Base-by-base conservation (phyloP, 2,797 vertebrate genomes). In the Toxotes lorentzi region DNA sequence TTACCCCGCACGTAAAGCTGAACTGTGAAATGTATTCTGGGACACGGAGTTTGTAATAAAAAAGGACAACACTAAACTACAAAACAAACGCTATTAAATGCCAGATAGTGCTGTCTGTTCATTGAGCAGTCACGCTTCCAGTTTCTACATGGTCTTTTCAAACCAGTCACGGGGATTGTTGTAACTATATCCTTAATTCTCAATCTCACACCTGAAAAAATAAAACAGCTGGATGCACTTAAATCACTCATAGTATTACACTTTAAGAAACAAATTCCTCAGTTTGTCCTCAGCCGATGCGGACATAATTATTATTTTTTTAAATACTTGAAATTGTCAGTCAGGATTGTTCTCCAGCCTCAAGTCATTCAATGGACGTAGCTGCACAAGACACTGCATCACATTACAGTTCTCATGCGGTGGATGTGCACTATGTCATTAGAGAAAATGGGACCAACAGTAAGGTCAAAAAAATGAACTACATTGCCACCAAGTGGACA, bases 401-500 rank as follows among this genome's bases (percentile, higher is more conserved):
- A 71, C 35, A 58, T 68, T 56, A 32, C 45, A 38, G 8, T n/a
- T 19, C 10, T 65, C 56, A 62, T 76, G 73, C 7, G n/a, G 78
- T 59, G 24, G 63, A 65, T 61, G 47, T 83, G 73, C 68, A 80
- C 59, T 56, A 41, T 70, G 50, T 57, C 77, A 79, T 63, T 57
- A 62, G 60, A 84, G 45, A 76, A 71, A 79, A 81, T 67, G 63
- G 61, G 70, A 62, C 76, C 73, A 75, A 1, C 6, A 70, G 1
- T 76, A 88, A 90, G 89, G 89, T 91, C 88, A 90, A 54, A 34
- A 41, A 48, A 47, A 50, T 23, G 56, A 71, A 23, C 62, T 40
- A 70, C 43, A 91, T 40, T 74, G 89, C 86, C 86, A 79, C 79
- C 92, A 76, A 51, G 79, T 77, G 92, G 89, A 70, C 24, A 70